Evolutionary conservation across 1,140 invertebrate species (phyloP), one percentile per base, ranked within the genome.

Genomic region (Dinothrombium tinctorium): DNA sequence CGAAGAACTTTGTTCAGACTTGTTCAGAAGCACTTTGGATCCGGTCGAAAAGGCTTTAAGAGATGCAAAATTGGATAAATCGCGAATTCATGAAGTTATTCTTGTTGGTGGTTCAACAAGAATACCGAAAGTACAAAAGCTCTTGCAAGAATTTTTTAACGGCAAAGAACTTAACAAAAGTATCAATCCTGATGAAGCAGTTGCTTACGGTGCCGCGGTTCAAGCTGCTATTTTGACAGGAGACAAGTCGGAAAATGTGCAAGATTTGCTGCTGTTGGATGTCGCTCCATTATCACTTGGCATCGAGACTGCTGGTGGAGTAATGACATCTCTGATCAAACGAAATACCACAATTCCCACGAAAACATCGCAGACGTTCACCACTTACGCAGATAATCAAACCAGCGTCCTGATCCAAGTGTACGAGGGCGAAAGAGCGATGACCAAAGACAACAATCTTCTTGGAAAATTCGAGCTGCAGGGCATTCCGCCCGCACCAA

Each of bases 41-140:
- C 55, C 60, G 11, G 54, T 59, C 0, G 54, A 59, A 38, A 50
- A 55, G 37, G 52, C 56, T 4, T 47, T 61, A 26, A 36, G 42
- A n/a, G 59, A 61, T 48, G 58, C 59, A 11, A 57, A 57, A 38
- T 19, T 62, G 20, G 52, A 56, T 39, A 60, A 59, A 42, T 31
- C 42, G 6, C 54, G 71, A 43, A 81, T 96, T 47, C 72, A 96
- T 53, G 90, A 96, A 51, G 89, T 96, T 50, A 87, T 96, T 23
- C 62, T 96, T 22, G 89, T 96, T 37, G 90, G 90, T 49, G 90
- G 90, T 26, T 95, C 89, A n/a, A 95, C 90, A 25, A 75, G 90
- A 64, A 96, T 96, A 51, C 90, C 90, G 32, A 95, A 94, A 60
- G 80, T 96, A 41, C 89, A 95, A 62, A 87, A 87, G 44, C 52